Percentiles rank a stretch among this genome's conserved stretches.
Evolutionary conservation across 1,140 invertebrate species (phyloP).

Genomic region (Leptinotarsa undecemlineata): DNA sequence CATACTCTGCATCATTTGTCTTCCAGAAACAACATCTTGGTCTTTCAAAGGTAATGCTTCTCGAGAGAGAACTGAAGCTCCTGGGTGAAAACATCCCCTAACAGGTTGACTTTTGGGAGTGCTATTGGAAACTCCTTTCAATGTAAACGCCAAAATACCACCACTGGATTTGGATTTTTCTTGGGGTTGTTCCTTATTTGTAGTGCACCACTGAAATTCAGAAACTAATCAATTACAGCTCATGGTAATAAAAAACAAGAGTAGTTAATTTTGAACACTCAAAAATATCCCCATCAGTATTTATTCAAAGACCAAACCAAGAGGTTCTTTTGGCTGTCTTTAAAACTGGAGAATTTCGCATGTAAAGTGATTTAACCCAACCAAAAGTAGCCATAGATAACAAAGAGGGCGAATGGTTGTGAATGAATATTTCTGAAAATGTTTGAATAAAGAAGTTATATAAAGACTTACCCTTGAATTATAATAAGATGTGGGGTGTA

Average conservation of each 20-base stretch:
- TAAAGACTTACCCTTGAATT: neutral
- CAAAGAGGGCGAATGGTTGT: conserved; percentile 1
- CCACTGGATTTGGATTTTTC: conserved; percentile 34
- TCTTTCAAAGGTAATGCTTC: conserved; percentile 65
- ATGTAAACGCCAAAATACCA: conserved; percentile 41
- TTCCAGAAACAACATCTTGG: conserved; percentile 65
- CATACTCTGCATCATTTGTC: conserved; percentile 87
- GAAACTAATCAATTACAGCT: no score
- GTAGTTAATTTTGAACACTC: no score
- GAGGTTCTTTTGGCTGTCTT: no score
- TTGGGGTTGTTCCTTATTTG: conserved; percentile 18
- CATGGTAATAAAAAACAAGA: no score
- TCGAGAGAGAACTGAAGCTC: conserved; percentile 70
- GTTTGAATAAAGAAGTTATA: neutral
- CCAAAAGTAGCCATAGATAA: no score
- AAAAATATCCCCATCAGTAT: no score
- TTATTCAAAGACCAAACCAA: no score
- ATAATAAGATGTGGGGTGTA: neutral
- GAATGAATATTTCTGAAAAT: conserved; percentile 7
- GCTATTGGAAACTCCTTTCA: conserved; percentile 38
- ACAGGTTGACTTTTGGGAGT: conserved; percentile 49
- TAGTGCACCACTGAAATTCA: conserved; percentile 32
- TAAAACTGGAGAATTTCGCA: no score
- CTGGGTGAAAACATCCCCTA: conserved; percentile 88
- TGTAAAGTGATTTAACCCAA: no score